Base-by-base conservation (phyloP, 2,888 invertebrate genomes). In the Biston stratarius region DNA sequence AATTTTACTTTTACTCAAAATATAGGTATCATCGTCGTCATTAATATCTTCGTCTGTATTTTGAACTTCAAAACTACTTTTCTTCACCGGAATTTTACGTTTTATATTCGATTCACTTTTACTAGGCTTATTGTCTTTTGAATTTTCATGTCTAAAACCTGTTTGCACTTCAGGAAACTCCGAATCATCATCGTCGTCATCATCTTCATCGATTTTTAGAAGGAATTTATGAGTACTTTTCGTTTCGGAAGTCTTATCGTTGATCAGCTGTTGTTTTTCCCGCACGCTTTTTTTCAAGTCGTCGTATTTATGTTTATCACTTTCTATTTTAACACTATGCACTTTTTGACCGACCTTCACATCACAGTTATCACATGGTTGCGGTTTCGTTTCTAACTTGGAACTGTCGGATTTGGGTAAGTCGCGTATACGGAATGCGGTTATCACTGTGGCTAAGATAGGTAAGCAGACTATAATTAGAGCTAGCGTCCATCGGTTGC, bases 341-440 rank as follows among this genome's bases (percentile, higher is more conserved):
- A 83, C 75, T 73, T 87, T 88, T 74, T 82, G 82, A 80, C 80
- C 83, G 76, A 85, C 83, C 82, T 88, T 88, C 80, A 86, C 88
- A 81, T 90, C 91, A 91, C 92, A 92, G 75, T 86, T 79, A 67
- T 90, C 91, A 89, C 92, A 92, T 80, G 84, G 88, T 75, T 83
- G 75, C 66, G 76, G 85, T 80, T 85, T 87, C 56, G 83, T 78
- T 76, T 71, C 79, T 84, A 73, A 88, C 87, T 72, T 83, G 73
- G 67, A 79, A 69, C 61, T 70, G 64, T 75, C 75, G 73, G 75
- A 77, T 85, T 88, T 92, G 69, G 91, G 90, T 80, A 90, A 82
- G 82, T 93, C 92, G 74, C 94, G 93, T 74, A 94, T 84, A 78
- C 94, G 94, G 88, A 94, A 94, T 87, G 94, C 94, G 84, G 90